Percentiles rank a stretch among this genome's conserved stretches.
These are phyloP conservation scores for Bovichtus diacanthus DNA, from an alignment of 2,797 vertebrate species.

Conservation along the genomic window DNA sequence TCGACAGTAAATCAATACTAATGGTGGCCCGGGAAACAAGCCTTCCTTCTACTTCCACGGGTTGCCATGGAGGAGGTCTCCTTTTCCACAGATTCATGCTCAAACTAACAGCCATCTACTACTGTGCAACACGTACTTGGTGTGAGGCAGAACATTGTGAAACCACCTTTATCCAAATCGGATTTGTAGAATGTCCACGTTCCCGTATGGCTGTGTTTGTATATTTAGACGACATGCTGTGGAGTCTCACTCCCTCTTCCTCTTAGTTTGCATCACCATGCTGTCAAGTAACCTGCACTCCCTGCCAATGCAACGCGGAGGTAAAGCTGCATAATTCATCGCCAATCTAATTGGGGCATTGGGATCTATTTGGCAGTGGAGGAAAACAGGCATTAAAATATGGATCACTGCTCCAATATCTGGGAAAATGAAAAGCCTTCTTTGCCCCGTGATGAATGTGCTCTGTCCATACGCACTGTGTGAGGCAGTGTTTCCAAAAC, in stretches of 20 bases:
- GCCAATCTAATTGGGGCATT: constrained; percentile 60
- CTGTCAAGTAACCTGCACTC: constrained; percentile 25
- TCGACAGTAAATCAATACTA: constrained; percentile 38
- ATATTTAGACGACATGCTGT: constrained; percentile 10
- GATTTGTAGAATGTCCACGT: not conserved
- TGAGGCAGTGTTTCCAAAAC: constrained; percentile 34
- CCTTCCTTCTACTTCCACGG: not conserved
- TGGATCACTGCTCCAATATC: constrained; percentile 47
- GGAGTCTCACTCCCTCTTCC: constrained; percentile 9
- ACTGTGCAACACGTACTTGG: constrained; percentile 1
- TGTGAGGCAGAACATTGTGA: not conserved
- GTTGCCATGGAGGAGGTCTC: not conserved
- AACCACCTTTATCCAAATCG: not conserved
- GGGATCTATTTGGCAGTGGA: constrained; percentile 51
- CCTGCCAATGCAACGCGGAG: constrained; percentile 27
- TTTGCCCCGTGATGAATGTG: constrained; percentile 39
- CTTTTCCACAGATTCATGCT: constrained; percentile 9
- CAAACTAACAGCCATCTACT: not conserved
- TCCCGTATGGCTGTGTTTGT: not conserved
- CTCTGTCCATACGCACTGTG: not conserved
- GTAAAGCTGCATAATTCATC: constrained; percentile 71
- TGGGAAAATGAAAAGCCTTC: constrained; percentile 47
- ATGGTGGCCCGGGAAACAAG: not conserved
- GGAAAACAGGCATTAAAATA: constrained; percentile 64
- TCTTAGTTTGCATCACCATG: constrained; percentile 19